Percentiles rank a stretch among this genome's conserved stretches.
These are phyloP conservation scores for Vireo altiloquus DNA, from an alignment of 2,113 vertebrate genomes.

Conservation along the genomic window DNA sequence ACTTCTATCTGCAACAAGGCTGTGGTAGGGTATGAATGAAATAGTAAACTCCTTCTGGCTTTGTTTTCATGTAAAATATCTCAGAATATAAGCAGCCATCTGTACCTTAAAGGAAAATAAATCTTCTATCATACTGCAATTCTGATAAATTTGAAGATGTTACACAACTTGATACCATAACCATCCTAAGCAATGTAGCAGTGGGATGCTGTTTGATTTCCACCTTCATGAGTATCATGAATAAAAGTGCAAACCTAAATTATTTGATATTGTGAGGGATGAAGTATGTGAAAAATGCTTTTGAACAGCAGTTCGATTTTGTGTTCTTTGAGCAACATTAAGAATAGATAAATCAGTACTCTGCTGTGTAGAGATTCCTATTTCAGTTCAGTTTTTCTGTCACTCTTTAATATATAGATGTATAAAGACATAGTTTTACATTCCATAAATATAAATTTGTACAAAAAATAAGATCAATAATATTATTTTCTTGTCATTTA, in stretches of 20 bases:
- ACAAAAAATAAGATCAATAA: neutral
- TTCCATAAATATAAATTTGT: neutral
- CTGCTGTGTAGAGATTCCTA: neutral
- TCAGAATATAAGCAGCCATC: conserved; percentile 42
- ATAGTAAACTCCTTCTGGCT: conserved; percentile 50
- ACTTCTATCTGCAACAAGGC: conserved; percentile 21
- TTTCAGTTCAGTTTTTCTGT: neutral
- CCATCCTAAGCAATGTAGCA: neutral
- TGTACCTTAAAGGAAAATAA: conserved; percentile 30
- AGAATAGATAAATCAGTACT: neutral
- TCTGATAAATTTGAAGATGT: neutral
- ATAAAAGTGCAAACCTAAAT: neutral
- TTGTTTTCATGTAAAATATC: conserved; percentile 41
- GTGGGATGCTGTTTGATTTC: neutral
- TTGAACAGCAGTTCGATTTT: neutral
- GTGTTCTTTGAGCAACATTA: neutral
- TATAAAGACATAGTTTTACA: neutral
- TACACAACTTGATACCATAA: neutral
- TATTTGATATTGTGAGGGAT: neutral
- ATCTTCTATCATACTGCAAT: neutral
- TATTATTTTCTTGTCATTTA: neutral
- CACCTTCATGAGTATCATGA: neutral
- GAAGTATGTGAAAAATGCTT: neutral
- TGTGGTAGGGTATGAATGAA: conserved; percentile 10
- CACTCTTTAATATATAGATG: neutral